Evolutionary conservation across 2,113 vertebrate species (phyloP).

Genomic region (Cyanistes caeruleus): DNA sequence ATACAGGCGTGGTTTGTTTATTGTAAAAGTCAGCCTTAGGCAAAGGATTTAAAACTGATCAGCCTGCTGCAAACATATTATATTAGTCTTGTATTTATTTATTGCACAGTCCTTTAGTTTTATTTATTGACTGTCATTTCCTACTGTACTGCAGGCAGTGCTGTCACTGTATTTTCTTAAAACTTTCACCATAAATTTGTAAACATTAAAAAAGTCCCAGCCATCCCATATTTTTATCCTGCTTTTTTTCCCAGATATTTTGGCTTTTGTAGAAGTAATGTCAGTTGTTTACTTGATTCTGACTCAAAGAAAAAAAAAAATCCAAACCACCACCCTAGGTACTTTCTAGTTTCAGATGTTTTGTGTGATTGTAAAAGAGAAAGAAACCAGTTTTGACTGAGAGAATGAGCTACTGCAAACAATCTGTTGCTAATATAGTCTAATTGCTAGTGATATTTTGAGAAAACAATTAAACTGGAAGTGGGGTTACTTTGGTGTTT

Average conservation of each 20-base stretch:
- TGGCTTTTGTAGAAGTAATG: neutral
- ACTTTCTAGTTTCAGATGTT: conserved; percentile 51
- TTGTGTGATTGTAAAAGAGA: conserved; percentile 35
- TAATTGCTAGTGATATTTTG: conserved; percentile 71
- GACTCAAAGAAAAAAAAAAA: neutral
- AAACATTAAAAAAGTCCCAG: neutral
- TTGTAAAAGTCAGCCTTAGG: conserved; percentile 41
- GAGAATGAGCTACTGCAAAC: conserved; percentile 54
- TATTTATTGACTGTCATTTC: conserved; percentile 58
- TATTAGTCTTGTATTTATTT: conserved; percentile 53
- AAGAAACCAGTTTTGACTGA: conserved; percentile 43
- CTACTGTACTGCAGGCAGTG: conserved; percentile 37
- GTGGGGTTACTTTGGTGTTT: conserved; percentile 69
- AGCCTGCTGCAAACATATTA: neutral
- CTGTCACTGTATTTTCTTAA: conserved; percentile 62
- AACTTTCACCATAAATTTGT: conserved; percentile 54
- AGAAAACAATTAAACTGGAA: conserved; percentile 67
- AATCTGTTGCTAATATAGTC: conserved; percentile 67
- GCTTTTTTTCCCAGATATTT: neutral
- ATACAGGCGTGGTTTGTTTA: conserved; percentile 23
- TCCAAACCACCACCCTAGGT: neutral
- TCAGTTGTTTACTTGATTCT: conserved; percentile 20
- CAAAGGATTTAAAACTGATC: conserved; percentile 57
- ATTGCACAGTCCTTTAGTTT: conserved; percentile 45
- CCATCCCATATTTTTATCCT: conserved; percentile 6